Conservation (phyloP, 2,797 vertebrate species). For the Chanos chanos region DNA sequence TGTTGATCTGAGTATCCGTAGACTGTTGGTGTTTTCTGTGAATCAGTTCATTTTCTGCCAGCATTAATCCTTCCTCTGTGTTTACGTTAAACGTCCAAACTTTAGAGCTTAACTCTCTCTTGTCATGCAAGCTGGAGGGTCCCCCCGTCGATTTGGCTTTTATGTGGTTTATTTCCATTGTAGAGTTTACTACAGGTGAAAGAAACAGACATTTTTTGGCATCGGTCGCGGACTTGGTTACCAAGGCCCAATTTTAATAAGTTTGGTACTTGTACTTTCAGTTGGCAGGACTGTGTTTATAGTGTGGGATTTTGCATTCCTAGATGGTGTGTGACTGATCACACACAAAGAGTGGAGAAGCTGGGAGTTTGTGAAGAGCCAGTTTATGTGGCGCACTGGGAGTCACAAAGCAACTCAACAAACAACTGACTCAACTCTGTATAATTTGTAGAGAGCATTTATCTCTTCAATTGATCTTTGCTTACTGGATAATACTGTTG, state of each 20-base stretch:
- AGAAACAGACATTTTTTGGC: slow-evolving; percentile 41
- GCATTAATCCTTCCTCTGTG: slow-evolving; percentile 62
- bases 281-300: slow-evolving; percentile 59
- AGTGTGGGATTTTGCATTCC: slow-evolving; percentile 62
- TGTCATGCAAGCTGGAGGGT: slow-evolving; percentile 58
- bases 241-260: slow-evolving; percentile 43
- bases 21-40: slow-evolving; percentile 53
- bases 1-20: slow-evolving; percentile 59
- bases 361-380: slow-evolving; percentile 35
- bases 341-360: slow-evolving; percentile 28
- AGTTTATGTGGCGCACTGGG: no score
- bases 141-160: slow-evolving; percentile 27
- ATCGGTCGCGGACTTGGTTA: slow-evolving; percentile 34
- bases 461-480: no score
- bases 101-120: slow-evolving; percentile 52
- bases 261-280: slow-evolving; percentile 44
- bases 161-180: slow-evolving; percentile 46
- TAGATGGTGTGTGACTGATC: slow-evolving; percentile 57
- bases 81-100: slow-evolving; percentile 64
- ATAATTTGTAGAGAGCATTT: no score
- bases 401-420: no score
- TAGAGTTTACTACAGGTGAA: slow-evolving; percentile 52
- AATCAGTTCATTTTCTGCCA: slow-evolving; percentile 53
- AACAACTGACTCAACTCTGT: no score
- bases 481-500: no score